Percentiles rank a stretch among this genome's conserved stretches.
These are phyloP conservation scores for Enhydra lutris DNA, from an alignment of 2,113 vertebrate species.

Conservation along the genomic window DNA sequence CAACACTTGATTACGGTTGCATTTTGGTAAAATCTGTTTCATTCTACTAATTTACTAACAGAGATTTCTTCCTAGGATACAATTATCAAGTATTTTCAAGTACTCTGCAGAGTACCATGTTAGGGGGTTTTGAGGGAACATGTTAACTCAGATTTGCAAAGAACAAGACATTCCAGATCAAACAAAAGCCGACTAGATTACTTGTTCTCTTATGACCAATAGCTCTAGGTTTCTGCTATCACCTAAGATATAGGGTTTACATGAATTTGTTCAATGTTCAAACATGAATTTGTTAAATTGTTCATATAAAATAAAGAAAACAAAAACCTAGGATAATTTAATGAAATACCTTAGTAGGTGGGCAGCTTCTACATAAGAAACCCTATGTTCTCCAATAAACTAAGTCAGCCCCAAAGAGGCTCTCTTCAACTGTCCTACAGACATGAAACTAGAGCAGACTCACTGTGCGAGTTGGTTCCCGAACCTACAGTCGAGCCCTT, in stretches of 20 bases:
- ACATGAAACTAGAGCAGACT: slow-evolving; percentile 68
- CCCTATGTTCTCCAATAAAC: neutral
- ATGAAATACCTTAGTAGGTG: neutral
- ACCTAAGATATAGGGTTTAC: neutral
- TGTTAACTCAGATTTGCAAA: neutral
- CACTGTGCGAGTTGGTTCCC: slow-evolving; percentile 89
- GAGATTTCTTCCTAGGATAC: neutral
- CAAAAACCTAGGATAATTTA: neutral
- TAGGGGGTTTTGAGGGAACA: neutral
- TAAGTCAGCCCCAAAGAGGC: neutral
- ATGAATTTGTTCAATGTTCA: neutral
- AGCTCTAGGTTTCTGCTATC: neutral
- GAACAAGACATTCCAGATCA: neutral
- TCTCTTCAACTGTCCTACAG: neutral
- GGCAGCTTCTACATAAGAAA: neutral
- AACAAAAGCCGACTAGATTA: neutral
- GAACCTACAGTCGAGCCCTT: slow-evolving; percentile 87
- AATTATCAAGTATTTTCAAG: neutral
- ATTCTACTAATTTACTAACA: neutral
- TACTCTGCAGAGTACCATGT: neutral
- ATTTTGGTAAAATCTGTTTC: neutral
- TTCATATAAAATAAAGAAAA: neutral
- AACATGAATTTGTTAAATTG: neutral
- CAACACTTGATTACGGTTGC: neutral
- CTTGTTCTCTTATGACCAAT: neutral